These are phyloP conservation scores for Myiotriccus ornatus DNA, from an alignment of 2,797 vertebrate genomes.

Conservation along the genomic window DNA sequence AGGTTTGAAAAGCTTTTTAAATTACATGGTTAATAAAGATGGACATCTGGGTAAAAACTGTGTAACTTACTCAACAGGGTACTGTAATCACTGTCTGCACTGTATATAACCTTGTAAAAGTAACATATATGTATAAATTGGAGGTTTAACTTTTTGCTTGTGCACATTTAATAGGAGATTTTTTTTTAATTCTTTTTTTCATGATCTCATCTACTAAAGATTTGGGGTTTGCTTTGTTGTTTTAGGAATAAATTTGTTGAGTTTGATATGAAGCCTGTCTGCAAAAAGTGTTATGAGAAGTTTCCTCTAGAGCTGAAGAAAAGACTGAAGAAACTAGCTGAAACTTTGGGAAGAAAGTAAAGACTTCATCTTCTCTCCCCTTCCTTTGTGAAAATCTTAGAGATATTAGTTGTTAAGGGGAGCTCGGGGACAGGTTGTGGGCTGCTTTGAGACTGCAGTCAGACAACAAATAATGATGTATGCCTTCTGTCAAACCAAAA, in stretches of 20 bases:
- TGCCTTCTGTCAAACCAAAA: background rate
- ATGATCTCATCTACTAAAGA: background rate
- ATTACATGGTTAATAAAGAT: background rate
- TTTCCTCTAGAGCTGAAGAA: conserved; percentile 99
- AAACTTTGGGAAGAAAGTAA: conserved; percentile 91
- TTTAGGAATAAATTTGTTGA: conserved; percentile 98
- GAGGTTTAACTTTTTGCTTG: background rate
- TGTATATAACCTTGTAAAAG: background rate
- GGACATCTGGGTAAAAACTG: background rate
- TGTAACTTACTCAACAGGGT: background rate
- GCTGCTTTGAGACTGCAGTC: conserved; percentile 34
- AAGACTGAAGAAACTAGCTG: conserved; percentile 95
- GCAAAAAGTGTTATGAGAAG: conserved; percentile 99
- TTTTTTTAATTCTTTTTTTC: background rate
- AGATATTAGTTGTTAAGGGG: background rate
- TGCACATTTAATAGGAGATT: background rate
- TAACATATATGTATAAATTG: background rate
- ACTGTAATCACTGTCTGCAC: background rate
- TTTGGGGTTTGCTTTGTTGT: background rate
- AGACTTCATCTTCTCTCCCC: conserved; percentile 7
- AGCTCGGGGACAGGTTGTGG: background rate
- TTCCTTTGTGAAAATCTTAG: conserved; percentile 35
- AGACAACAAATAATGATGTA: background rate
- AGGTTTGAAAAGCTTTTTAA: background rate
- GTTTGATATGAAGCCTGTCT: conserved; percentile 99